phyloP scores from a whole-genome alignment of 2,888 invertebrate species.

The Drosophila antonietae region DNA sequence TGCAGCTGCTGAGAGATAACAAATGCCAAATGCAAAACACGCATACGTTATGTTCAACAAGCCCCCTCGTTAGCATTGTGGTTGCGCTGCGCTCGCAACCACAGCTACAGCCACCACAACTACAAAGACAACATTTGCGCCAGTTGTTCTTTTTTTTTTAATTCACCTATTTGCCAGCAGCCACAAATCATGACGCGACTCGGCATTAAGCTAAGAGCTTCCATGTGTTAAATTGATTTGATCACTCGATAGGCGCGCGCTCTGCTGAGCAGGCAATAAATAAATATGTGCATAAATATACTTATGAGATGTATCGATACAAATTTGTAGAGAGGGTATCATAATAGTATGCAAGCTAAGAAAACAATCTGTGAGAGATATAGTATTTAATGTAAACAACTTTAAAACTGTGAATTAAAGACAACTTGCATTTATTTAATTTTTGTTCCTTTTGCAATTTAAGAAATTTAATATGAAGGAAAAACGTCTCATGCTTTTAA shows the following conservation, averaged over 20 bases:
- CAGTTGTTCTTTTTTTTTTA: constrained; percentile 18
- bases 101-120: constrained; percentile 8
- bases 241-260: constrained; percentile 26
- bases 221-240: constrained; percentile 58
- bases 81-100: constrained; percentile 8
- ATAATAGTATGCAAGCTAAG: not conserved
- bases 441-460: not conserved
- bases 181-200: constrained; percentile 58
- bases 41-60: constrained; percentile 64
- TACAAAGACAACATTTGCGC: constrained; percentile 31
- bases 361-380: not conserved
- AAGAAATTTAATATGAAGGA: not conserved
- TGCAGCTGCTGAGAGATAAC: constrained; percentile 53
- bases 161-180: not conserved
- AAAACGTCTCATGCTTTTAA: not conserved
- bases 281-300: constrained; percentile 6
- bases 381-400: not conserved
- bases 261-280: constrained; percentile 2
- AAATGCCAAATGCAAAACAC: constrained; percentile 52
- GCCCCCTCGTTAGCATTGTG: constrained; percentile 32
- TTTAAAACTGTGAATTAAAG: not conserved
- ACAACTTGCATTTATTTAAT: not conserved
- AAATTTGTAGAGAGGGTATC: not conserved
- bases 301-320: not conserved
- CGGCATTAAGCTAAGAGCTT: constrained; percentile 19